Conservation (phyloP, 1,140 invertebrate genomes). For the Gryllus bimaculatus region DNA sequence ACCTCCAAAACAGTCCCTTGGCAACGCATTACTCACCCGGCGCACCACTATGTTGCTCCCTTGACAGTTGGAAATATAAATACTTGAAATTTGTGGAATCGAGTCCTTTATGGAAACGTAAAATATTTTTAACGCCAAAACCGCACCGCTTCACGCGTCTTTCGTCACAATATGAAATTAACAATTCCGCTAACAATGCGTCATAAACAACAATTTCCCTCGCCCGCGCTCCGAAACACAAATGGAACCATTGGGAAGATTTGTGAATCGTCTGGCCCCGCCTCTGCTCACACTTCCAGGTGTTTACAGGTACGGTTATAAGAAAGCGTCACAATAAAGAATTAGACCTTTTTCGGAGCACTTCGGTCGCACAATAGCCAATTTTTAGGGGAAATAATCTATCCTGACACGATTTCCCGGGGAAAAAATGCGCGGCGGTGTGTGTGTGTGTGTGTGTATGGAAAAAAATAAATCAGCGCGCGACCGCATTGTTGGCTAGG, state of each 20-base stretch:
- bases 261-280: neutral
- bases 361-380: neutral
- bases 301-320: neutral
- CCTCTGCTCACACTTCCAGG: neutral
- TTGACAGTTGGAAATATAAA: neutral
- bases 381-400: neutral
- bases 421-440: neutral
- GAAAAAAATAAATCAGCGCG: neutral
- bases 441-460: neutral
- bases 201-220: neutral
- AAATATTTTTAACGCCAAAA: neutral
- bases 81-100: neutral
- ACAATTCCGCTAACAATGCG: neutral
- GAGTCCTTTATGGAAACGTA: neutral
- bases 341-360: neutral
- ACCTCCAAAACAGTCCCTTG: neutral
- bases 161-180: slow-evolving; percentile 1
- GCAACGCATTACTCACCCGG: neutral
- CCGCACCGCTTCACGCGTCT: neutral
- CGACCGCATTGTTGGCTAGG: neutral
- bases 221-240: neutral
- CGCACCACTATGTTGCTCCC: neutral
- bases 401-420: neutral
- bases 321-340: neutral
- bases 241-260: neutral